These are phyloP conservation scores for Epsilonema sp. DNA, from an alignment of 2,888 invertebrate species.

Conservation along the genomic window DNA sequence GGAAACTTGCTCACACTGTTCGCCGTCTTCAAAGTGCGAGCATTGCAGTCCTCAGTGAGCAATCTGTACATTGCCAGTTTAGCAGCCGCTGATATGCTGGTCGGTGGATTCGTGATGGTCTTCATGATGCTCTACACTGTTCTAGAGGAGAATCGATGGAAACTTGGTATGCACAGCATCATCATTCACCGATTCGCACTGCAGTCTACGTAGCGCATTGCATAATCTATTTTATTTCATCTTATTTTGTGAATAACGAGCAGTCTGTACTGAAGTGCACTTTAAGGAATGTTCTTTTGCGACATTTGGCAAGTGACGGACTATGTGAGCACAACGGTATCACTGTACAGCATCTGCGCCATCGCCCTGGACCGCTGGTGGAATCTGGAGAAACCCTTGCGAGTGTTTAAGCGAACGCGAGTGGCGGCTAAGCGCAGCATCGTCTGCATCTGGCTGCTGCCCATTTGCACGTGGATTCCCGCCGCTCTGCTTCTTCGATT, in stretches of 20 bases:
- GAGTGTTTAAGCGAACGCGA: slow-evolving; percentile 11
- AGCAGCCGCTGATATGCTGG: slow-evolving; percentile 12
- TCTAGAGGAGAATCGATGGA: neutral
- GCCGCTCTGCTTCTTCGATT: slow-evolving; percentile 7
- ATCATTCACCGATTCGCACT: no score
- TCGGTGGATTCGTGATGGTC: slow-evolving; percentile 13
- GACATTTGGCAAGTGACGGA: slow-evolving; percentile 14
- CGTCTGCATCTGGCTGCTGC: slow-evolving; percentile 12
- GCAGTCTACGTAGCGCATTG: no score
- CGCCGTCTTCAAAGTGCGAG: neutral
- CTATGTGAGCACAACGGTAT: slow-evolving; percentile 11
- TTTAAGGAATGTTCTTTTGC: no score
- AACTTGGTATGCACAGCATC: neutral
- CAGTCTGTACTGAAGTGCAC: no score
- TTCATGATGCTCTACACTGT: slow-evolving; percentile 12
- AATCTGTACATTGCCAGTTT: slow-evolving; percentile 13
- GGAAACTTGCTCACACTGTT: neutral
- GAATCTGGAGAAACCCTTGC: slow-evolving; percentile 13
- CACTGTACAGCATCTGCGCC: slow-evolving; percentile 13
- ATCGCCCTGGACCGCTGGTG: slow-evolving; percentile 13
- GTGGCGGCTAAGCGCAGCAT: slow-evolving; percentile 9
- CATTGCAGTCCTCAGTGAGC: slow-evolving; percentile 7
- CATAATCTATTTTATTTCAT: no score
- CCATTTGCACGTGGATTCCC: slow-evolving; percentile 13
- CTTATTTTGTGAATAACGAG: no score